Conservation (phyloP, 1,140 invertebrate species). For the Thrips palmi region DNA sequence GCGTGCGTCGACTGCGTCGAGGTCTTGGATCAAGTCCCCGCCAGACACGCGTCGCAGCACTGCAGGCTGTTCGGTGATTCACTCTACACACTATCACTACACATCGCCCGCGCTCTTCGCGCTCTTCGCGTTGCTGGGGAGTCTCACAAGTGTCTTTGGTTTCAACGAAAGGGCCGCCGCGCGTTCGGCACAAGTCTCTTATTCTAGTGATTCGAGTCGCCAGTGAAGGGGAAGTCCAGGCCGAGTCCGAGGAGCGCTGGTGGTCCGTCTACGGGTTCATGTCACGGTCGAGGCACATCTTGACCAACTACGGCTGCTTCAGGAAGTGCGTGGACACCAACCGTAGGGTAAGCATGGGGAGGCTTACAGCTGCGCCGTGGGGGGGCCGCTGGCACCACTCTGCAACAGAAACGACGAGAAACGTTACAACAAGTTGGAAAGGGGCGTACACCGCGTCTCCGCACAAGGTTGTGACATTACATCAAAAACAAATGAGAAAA, state of each 20-base stretch:
- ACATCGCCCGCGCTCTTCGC: slow-evolving; percentile 2
- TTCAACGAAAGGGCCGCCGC: not conserved
- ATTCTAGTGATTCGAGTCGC: slow-evolving; percentile 1
- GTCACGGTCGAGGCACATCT: slow-evolving; percentile 58
- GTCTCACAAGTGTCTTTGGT: slow-evolving; percentile 3
- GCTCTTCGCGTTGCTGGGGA: not conserved
- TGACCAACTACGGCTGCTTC: slow-evolving; percentile 57
- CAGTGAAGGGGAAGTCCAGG: slow-evolving; percentile 20
- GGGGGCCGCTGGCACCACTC: too few species aligned
- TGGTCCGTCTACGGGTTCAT: slow-evolving; percentile 41
- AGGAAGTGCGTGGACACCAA: slow-evolving; percentile 69
- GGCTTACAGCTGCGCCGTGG: too few species aligned
- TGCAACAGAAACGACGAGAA: too few species aligned
- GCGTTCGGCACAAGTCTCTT: slow-evolving; percentile 2
- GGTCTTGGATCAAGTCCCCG: not conserved
- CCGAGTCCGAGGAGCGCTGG: too few species aligned
- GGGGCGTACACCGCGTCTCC: too few species aligned
- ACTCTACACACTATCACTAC: not conserved
- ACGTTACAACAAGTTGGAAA: too few species aligned
- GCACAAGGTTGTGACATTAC: too few species aligned
- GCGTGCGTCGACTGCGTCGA: slow-evolving; percentile 11
- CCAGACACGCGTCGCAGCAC: not conserved
- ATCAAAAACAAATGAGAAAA: too few species aligned
- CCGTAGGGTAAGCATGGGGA: slow-evolving; percentile 65
- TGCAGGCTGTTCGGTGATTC: slow-evolving; percentile 2